phyloP scores from a whole-genome alignment of 2,113 vertebrate species.

The Mormyrus iriodes region DNA sequence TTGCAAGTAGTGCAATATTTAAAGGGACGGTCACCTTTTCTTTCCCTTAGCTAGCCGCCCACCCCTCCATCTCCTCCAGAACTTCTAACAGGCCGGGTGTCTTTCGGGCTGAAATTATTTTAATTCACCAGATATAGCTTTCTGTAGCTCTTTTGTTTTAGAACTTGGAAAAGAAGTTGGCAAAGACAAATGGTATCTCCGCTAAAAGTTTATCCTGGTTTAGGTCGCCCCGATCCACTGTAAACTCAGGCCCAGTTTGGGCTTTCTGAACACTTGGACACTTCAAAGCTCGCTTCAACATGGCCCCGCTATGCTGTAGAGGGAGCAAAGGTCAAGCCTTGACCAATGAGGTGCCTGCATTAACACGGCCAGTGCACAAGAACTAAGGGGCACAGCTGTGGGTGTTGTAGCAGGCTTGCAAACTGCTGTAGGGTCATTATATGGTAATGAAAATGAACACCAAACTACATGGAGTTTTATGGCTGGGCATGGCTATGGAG shows the following conservation, averaged over 20 bases:
- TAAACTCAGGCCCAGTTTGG: conserved; percentile 65
- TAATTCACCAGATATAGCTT: not conserved
- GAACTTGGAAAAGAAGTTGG: not conserved
- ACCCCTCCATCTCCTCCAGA: not conserved
- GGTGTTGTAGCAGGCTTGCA: conserved; percentile 69
- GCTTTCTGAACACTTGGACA: conserved; percentile 52
- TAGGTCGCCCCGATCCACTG: not conserved
- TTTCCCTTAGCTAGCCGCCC: not conserved
- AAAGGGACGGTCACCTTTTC: not conserved
- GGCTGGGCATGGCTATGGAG: conserved; percentile 68
- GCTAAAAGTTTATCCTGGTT: not conserved
- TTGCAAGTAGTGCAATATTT: too few relatives aligned
- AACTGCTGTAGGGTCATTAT: conserved; percentile 84
- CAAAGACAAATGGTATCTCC: not conserved
- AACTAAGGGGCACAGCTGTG: conserved; percentile 77
- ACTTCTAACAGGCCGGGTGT: not conserved
- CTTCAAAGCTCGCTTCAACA: conserved; percentile 27
- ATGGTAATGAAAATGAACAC: conserved; percentile 98
- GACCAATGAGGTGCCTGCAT: conserved; percentile 59
- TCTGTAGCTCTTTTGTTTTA: not conserved
- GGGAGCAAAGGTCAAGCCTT: conserved; percentile 59
- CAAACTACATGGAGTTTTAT: conserved; percentile 97
- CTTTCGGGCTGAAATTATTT: not conserved
- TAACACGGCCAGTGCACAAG: conserved; percentile 63
- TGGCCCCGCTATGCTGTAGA: conserved; percentile 70